Conservation (phyloP, 2,797 vertebrate genomes). For the Dicrostonyx torquatus region DNA sequence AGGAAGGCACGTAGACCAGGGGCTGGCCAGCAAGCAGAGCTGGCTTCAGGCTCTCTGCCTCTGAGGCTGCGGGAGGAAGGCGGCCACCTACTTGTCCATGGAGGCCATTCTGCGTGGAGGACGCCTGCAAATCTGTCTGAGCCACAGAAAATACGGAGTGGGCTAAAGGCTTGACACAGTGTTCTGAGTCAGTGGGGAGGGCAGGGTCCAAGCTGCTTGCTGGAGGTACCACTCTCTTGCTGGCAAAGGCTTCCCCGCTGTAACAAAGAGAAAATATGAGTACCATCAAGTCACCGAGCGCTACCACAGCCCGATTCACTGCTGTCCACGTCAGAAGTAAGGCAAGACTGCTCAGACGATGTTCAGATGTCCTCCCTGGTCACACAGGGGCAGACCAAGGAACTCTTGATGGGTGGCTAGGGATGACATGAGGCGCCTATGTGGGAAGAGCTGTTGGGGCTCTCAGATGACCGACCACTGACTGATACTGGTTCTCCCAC, state of each 20-base stretch:
- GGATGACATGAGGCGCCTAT: accelerated
- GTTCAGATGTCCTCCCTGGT: not conserved
- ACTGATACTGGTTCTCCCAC: not conserved
- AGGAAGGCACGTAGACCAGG: conserved; percentile 91
- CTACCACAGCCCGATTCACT: not conserved
- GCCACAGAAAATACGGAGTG: conserved; percentile 77
- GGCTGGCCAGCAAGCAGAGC: conserved; percentile 82
- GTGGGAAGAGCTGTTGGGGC: not conserved
- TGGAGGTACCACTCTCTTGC: not conserved
- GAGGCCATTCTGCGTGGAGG: conserved; percentile 63
- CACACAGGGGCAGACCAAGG: not conserved
- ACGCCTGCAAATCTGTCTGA: conserved; percentile 70
- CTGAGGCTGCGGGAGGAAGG: not conserved
- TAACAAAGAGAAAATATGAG: conserved; percentile 49
- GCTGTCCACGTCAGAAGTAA: not conserved
- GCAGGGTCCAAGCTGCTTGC: conserved; percentile 66
- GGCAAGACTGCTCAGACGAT: not conserved
- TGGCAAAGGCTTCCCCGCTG: conserved; percentile 75
- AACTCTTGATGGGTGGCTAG: not conserved
- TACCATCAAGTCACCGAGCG: not conserved
- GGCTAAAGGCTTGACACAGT: conserved; percentile 76
- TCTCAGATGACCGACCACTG: not conserved
- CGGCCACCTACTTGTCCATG: conserved; percentile 65
- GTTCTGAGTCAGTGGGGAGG: conserved; percentile 82
- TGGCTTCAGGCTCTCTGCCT: conserved; percentile 76